phyloP scores from a whole-genome alignment of 2,113 vertebrate species.

The Heliornis fulica region DNA sequence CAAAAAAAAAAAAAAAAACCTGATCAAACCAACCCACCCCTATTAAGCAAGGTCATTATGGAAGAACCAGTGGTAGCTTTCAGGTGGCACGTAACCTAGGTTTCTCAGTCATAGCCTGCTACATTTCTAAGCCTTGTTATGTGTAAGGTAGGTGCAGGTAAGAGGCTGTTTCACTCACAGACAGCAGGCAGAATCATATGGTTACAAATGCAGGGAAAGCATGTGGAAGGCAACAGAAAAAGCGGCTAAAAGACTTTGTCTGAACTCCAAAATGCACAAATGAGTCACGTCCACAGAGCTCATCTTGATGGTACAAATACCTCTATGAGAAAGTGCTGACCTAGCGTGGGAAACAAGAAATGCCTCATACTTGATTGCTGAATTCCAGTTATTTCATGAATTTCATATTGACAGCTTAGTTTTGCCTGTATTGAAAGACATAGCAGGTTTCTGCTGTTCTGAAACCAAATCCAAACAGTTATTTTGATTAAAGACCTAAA shows the following conservation, averaged over 20 bases:
- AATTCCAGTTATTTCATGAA: not conserved
- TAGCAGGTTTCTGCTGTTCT: not conserved
- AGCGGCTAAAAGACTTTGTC: not conserved
- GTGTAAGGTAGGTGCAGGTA: not conserved
- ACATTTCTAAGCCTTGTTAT: not conserved
- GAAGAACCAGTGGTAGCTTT: not conserved
- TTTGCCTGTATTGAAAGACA: not conserved
- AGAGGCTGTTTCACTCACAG: not conserved
- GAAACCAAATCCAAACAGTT: not conserved
- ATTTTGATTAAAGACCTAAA: not conserved
- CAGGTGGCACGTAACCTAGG: not conserved
- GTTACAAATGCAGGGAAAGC: not conserved
- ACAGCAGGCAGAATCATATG: not conserved
- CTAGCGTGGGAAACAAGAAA: conserved; percentile 10
- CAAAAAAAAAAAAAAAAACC: not conserved
- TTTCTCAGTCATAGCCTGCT: not conserved
- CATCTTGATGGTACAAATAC: not conserved
- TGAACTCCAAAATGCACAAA: not conserved
- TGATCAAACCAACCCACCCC: not conserved
- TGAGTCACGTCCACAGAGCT: not conserved
- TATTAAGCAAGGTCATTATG: not conserved
- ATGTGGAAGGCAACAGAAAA: not conserved
- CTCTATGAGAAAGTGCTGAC: not conserved
- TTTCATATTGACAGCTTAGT: not conserved
- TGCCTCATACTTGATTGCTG: not conserved